Evolutionary conservation across 2,113 vertebrate genomes (phyloP).

Genomic region (Dolichotis patagonum): DNA sequence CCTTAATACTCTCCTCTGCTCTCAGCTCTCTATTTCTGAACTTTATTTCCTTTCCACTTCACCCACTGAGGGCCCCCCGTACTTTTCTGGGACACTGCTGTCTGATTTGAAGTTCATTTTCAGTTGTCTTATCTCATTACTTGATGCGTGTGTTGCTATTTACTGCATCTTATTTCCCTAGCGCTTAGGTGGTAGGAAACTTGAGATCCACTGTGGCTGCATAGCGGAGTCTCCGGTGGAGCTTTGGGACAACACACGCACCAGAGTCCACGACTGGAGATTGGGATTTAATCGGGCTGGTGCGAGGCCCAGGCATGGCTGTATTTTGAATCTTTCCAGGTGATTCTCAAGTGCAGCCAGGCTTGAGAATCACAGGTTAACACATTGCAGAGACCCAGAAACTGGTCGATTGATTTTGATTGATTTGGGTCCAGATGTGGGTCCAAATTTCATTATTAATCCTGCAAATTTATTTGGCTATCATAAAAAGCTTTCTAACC

Average conservation of each 20-base stretch:
- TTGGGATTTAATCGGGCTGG: not conserved
- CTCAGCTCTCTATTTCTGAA: not conserved
- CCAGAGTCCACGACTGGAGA: fast-evolving
- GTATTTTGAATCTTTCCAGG: not conserved
- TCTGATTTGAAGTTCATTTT: not conserved
- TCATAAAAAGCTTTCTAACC: not conserved
- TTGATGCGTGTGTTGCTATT: not conserved
- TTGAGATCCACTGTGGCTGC: not conserved
- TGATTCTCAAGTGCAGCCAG: not conserved
- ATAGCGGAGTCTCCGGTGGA: not conserved
- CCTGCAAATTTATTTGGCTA: not conserved
- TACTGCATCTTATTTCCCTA: not conserved
- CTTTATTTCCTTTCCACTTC: not conserved
- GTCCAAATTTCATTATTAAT: not conserved
- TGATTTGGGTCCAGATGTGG: not conserved
- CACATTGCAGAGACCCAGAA: not conserved
- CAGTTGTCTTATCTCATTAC: not conserved
- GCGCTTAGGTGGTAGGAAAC: not conserved
- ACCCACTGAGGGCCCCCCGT: not conserved
- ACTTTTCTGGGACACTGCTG: not conserved
- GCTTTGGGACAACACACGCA: not conserved
- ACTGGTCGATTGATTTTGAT: not conserved
- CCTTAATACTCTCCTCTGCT: not conserved
- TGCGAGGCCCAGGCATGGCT: not conserved
- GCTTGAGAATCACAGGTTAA: not conserved